A percentile compares a stretch with the other conserved stretches of the same genome.
These are phyloP conservation scores for Scaeva pyrastri DNA, from an alignment of 2,888 invertebrate genomes.

Conservation along the genomic window DNA sequence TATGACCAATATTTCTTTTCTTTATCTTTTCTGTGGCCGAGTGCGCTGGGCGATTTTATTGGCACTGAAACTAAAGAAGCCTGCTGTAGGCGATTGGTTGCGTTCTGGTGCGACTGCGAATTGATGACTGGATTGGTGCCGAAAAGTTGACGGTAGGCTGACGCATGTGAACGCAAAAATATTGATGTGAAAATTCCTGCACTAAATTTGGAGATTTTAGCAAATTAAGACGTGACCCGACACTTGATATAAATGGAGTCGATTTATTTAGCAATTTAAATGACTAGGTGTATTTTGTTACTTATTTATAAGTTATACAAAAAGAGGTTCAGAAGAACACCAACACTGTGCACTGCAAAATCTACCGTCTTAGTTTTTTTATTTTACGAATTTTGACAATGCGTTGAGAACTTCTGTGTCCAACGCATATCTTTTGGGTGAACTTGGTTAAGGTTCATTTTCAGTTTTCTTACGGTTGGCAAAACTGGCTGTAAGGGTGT, in stretches of 20 bases:
- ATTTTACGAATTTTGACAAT: background rate
- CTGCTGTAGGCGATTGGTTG: slow-evolving; percentile 53
- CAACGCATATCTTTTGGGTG: background rate
- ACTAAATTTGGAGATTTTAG: slow-evolving; percentile 5
- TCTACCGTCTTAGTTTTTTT: background rate
- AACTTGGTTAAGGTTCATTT: background rate
- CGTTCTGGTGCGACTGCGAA: slow-evolving; percentile 58
- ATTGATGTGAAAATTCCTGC: slow-evolving; percentile 53
- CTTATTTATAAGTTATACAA: slow-evolving; percentile 18
- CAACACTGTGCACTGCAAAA: background rate
- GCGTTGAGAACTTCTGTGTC: background rate
- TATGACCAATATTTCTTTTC: slow-evolving; percentile 32
- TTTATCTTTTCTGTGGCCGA: slow-evolving; percentile 59
- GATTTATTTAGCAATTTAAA: slow-evolving; percentile 46
- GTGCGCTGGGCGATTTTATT: slow-evolving; percentile 62
- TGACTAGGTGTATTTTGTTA: slow-evolving; percentile 56
- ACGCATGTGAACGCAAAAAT: slow-evolving; percentile 66
- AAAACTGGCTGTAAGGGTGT: background rate
- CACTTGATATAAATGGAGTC: background rate
- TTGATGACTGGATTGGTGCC: slow-evolving; percentile 60
- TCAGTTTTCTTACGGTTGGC: background rate
- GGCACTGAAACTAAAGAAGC: slow-evolving; percentile 33
- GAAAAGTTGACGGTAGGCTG: slow-evolving; percentile 39
- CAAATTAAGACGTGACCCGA: background rate
- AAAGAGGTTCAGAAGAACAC: background rate